A percentile compares a stretch with the other conserved stretches of the same genome.
Evolutionary conservation across 2,113 vertebrate genomes (phyloP).

Genomic region (Ploceus nigricollis): DNA sequence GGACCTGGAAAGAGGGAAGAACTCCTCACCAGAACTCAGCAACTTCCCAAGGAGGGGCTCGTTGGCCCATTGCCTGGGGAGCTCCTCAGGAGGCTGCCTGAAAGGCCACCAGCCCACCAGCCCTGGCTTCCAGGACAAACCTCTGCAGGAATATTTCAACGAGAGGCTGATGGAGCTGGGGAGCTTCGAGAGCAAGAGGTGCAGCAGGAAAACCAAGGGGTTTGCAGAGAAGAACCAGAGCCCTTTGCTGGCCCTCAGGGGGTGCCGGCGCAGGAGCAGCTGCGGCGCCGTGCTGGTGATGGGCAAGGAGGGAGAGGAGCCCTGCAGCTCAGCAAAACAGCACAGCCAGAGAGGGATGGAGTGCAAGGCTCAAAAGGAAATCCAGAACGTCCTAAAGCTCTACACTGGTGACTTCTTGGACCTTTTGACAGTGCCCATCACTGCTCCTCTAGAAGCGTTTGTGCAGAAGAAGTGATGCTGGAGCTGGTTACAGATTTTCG

Average conservation of each 20-base stretch:
- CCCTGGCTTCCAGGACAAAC: conserved; percentile 9
- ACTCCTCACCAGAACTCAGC: background rate
- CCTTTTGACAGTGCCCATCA: background rate
- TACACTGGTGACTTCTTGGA: background rate
- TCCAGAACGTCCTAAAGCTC: background rate
- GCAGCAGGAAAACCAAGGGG: background rate
- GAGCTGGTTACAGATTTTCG: accelerated
- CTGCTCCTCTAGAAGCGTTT: background rate
- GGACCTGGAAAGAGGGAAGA: background rate
- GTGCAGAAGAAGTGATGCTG: background rate
- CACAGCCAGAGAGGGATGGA: accelerated
- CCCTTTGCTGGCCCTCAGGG: background rate
- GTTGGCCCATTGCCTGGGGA: background rate
- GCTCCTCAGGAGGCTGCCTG: background rate
- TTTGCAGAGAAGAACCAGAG: background rate
- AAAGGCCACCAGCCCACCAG: background rate
- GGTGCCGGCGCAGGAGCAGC: background rate
- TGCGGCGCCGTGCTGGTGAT: background rate
- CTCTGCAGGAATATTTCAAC: conserved; percentile 14
- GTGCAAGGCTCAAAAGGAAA: accelerated
- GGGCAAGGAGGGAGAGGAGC: background rate
- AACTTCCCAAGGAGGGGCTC: background rate
- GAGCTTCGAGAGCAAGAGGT: background rate
- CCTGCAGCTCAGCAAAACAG: background rate
- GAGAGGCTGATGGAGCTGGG: conserved; percentile 41